Conservation (phyloP, 2,888 invertebrate species). For the Eupithecia centaureata region DNA sequence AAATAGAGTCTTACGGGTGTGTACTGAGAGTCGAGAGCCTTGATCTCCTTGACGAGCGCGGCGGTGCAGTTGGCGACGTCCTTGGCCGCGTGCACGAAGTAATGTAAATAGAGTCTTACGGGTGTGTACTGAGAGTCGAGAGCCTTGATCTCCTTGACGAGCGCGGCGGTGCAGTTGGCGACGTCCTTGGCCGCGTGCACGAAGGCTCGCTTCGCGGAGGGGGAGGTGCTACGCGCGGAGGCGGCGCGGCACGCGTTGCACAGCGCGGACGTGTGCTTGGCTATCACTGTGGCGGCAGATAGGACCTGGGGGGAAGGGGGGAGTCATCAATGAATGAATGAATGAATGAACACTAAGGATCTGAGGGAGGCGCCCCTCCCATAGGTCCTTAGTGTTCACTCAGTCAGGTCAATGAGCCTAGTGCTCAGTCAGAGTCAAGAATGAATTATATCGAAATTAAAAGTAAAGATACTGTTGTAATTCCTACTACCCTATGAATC, state of each 20-base stretch:
- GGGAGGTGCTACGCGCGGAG: constrained; percentile 94
- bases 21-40: background rate
- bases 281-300: constrained; percentile 96
- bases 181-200: constrained; percentile 92
- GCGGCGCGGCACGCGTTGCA: constrained; percentile 98
- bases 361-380: too few species aligned
- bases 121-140: constrained; percentile 93
- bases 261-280: constrained; percentile 97
- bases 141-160: constrained; percentile 97
- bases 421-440: too few species aligned
- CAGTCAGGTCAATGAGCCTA: too few species aligned
- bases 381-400: too few species aligned
- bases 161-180: constrained; percentile 96
- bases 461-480: too few species aligned
- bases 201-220: constrained; percentile 97
- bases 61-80: too few species aligned
- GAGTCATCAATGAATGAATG: background rate
- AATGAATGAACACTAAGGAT: too few species aligned
- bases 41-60: too few species aligned
- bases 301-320: constrained; percentile 84
- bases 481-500: too few species aligned
- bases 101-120: too few species aligned
- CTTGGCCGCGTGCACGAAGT: background rate
- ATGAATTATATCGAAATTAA: too few species aligned
- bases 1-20: background rate